Conservation (phyloP, 2,113 vertebrate genomes). For the Cyanoramphus novaezelandiae region DNA sequence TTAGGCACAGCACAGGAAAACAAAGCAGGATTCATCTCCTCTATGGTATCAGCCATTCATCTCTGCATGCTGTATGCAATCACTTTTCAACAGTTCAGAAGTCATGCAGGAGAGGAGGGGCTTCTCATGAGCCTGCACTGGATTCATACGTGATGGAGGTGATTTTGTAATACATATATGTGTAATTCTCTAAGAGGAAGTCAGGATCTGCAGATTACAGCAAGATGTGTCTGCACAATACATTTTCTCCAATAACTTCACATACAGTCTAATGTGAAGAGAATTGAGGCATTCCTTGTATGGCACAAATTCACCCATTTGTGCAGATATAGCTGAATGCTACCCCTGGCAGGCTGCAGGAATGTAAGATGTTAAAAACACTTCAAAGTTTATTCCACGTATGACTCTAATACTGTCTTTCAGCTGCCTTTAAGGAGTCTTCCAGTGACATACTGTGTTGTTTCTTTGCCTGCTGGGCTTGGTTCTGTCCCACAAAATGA, state of each 20-base stretch:
- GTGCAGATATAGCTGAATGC: background rate
- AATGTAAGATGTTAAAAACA: background rate
- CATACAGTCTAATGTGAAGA: background rate
- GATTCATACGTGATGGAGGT: rapidly evolving
- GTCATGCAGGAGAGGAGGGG: background rate
- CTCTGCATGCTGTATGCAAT: background rate
- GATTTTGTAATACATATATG: rapidly evolving
- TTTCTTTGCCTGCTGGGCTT: background rate
- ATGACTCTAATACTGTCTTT: background rate
- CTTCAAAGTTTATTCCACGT: background rate
- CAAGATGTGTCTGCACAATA: background rate
- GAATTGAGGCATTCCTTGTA: background rate
- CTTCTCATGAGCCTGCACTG: background rate
- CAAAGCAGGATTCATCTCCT: background rate
- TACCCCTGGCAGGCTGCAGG: background rate
- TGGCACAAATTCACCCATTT: background rate
- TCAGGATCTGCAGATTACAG: background rate
- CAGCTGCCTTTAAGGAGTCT: background rate
- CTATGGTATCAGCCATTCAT: background rate
- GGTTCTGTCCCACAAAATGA: background rate
- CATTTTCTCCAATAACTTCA: background rate
- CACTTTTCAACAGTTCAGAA: background rate
- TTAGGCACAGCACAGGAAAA: rapidly evolving
- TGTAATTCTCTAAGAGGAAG: background rate
- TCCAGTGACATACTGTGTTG: background rate